Evolutionary conservation across 2,113 vertebrate species (phyloP).

Genomic region (Connochaetes taurinus): DNA sequence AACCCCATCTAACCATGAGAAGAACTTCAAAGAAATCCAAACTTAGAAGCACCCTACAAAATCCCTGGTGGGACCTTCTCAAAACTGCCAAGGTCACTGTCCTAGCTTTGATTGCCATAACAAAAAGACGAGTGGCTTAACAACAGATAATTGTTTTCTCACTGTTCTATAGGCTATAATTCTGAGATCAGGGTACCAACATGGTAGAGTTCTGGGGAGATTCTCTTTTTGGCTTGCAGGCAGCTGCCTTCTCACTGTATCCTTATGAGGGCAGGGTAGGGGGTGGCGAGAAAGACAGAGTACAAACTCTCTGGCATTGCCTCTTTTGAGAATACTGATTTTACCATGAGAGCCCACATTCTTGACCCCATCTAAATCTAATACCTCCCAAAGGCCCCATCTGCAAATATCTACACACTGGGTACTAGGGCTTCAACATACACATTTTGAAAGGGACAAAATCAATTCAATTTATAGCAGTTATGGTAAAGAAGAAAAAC

Average conservation of each 20-base stretch:
- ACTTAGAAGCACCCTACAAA: not conserved
- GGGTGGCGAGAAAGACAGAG: not conserved
- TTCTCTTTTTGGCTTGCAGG: not conserved
- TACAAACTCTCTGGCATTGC: not conserved
- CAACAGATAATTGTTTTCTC: not conserved
- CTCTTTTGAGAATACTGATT: not conserved
- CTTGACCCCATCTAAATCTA: not conserved
- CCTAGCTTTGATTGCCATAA: not conserved
- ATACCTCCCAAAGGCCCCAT: not conserved
- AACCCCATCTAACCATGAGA: not conserved
- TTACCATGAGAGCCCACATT: not conserved
- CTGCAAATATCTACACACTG: not conserved
- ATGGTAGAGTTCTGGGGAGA: not conserved
- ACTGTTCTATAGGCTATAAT: not conserved
- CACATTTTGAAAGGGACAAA: not conserved
- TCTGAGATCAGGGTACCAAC: accelerated
- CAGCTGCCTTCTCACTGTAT: not conserved
- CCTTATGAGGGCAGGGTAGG: not conserved
- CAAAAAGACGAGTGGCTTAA: not conserved
- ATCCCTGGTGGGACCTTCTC: not conserved
- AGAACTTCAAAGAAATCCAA: not conserved
- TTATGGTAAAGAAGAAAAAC: not conserved
- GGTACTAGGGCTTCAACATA: not conserved
- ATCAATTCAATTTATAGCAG: not conserved
- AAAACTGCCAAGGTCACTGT: not conserved